Conservation (phyloP, 2,797 vertebrate genomes). For the Pseudochirops cupreus region DNA sequence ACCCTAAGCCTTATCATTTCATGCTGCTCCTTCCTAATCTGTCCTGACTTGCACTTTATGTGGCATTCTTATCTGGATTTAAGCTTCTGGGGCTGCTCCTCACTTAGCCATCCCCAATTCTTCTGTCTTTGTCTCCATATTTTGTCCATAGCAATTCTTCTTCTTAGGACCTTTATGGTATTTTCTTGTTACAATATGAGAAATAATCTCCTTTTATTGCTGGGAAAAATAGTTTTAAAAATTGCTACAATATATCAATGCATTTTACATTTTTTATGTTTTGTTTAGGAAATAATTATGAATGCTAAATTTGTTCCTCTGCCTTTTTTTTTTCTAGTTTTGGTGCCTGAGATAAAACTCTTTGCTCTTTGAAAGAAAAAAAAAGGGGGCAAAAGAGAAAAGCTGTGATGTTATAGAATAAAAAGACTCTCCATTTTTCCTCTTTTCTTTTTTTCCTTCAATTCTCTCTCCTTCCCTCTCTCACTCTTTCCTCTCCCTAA, state of each 20-base stretch:
- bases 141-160: background rate
- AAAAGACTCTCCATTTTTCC: background rate
- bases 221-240: background rate
- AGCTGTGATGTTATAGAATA: background rate
- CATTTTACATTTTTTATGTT: background rate
- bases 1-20: background rate
- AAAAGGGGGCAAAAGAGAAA: background rate
- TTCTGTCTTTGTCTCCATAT: background rate
- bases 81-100: background rate
- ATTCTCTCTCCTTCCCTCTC: too few species aligned
- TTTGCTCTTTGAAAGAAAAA: background rate
- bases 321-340: background rate
- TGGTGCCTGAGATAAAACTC: background rate
- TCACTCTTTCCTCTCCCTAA: too few species aligned
- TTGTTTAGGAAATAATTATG: background rate
- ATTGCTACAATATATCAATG: background rate
- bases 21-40: background rate
- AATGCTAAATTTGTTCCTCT: background rate
- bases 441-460: too few species aligned
- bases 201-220: background rate
- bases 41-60: background rate
- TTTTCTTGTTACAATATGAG: background rate
- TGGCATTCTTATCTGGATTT: background rate
- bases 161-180: background rate
- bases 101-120: background rate